A percentile compares a stretch with the other conserved stretches of the same genome.
These are phyloP conservation scores for Gymnopithys bicolor DNA, from an alignment of 2,797 vertebrate species.

Conservation along the genomic window DNA sequence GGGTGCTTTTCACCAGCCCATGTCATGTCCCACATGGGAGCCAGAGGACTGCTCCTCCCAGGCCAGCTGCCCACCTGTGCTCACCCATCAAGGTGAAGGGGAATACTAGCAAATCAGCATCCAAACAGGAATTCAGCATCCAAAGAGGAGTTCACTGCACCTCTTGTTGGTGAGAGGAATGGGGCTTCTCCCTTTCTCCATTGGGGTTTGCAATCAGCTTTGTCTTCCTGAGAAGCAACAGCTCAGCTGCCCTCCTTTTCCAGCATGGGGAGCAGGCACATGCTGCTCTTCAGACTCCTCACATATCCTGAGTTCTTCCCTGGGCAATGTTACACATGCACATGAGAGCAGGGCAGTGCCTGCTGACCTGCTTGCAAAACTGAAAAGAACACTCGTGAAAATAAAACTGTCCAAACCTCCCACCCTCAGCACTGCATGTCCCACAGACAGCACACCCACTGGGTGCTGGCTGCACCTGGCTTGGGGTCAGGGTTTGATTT, in stretches of 20 bases:
- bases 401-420: neutral
- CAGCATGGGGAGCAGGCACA: neutral
- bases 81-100: neutral
- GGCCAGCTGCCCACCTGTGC: neutral
- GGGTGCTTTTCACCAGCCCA: neutral
- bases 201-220: neutral
- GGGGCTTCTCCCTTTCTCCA: neutral
- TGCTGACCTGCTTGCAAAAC: neutral
- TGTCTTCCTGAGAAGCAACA: neutral
- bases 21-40: fast-evolving
- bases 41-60: neutral
- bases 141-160: neutral
- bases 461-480: neutral
- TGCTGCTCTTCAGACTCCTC: neutral
- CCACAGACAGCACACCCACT: neutral
- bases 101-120: neutral
- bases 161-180: neutral
- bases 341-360: neutral
- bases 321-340: fast-evolving
- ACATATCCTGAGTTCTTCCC: neutral
- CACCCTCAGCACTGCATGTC: fast-evolving
- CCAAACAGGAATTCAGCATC: neutral
- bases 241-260: neutral
- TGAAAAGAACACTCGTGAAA: neutral
- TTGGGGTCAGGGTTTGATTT: neutral